phyloP scores from a whole-genome alignment of 2,113 vertebrate species.

The Pluvialis apricaria region DNA sequence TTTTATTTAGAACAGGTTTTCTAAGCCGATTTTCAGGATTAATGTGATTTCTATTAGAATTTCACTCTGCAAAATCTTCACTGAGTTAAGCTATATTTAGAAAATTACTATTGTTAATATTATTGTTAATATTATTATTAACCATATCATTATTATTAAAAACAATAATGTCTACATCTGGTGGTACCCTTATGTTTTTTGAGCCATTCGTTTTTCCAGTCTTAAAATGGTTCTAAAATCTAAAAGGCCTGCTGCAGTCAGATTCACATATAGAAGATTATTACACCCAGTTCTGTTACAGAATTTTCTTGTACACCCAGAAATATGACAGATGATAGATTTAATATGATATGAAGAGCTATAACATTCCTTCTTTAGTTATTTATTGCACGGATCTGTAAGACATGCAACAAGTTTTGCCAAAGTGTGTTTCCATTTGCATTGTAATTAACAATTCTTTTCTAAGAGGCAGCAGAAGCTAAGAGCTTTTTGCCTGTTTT shows the following conservation, averaged over 20 bases:
- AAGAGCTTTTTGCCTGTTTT: background rate
- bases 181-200: background rate
- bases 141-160: background rate
- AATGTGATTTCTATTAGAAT: background rate
- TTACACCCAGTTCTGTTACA: background rate
- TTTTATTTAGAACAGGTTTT: background rate
- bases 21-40: background rate
- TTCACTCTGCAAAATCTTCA: background rate
- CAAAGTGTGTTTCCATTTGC: background rate
- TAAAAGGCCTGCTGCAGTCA: background rate
- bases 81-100: background rate
- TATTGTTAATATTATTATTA: too few species aligned
- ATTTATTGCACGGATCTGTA: background rate
- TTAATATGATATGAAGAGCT: background rate
- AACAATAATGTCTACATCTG: background rate
- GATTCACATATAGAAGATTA: background rate
- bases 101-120: background rate
- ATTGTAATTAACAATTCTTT: background rate
- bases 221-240: background rate
- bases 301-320: background rate
- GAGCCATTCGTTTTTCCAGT: background rate
- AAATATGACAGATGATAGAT: background rate
- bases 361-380: background rate
- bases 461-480: background rate
- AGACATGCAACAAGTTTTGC: background rate